phyloP scores from a whole-genome alignment of 2,797 vertebrate species.

The Garrulus glandarius region DNA sequence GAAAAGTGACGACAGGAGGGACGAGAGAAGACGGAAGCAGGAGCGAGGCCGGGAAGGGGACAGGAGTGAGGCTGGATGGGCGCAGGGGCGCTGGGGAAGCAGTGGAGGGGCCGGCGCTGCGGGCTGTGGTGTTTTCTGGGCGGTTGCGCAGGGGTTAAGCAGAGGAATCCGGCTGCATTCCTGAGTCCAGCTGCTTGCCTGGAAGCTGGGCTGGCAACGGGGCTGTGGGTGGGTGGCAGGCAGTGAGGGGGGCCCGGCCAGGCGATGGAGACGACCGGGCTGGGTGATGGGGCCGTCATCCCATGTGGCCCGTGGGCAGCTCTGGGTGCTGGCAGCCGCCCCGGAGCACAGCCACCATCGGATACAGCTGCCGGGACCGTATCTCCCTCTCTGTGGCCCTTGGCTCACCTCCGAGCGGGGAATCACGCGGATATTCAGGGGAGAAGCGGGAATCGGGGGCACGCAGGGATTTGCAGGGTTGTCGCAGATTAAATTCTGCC shows the following conservation, averaged over 20 bases:
- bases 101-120: neutral
- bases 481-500: slow-evolving; percentile 18
- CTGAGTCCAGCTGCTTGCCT: slow-evolving; percentile 55
- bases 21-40: neutral
- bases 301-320: neutral
- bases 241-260: neutral
- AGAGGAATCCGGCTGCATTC: slow-evolving; percentile 28
- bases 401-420: slow-evolving; percentile 15
- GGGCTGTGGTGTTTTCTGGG: neutral
- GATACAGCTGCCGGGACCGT: neutral
- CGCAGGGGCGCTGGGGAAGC: neutral
- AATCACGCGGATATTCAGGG: slow-evolving; percentile 26
- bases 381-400: neutral
- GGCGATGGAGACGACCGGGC: neutral
- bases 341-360: neutral
- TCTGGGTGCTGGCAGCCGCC: neutral
- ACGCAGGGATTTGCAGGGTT: slow-evolving; percentile 23
- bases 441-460: slow-evolving; percentile 32
- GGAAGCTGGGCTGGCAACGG: slow-evolving; percentile 46
- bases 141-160: slow-evolving; percentile 12
- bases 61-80: neutral
- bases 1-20: neutral
- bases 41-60: neutral
- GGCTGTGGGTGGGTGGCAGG: slow-evolving; percentile 53
- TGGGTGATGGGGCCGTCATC: neutral